Evolutionary conservation across 2,888 invertebrate species (phyloP).

Genomic region (Plagodis dolabraria): DNA sequence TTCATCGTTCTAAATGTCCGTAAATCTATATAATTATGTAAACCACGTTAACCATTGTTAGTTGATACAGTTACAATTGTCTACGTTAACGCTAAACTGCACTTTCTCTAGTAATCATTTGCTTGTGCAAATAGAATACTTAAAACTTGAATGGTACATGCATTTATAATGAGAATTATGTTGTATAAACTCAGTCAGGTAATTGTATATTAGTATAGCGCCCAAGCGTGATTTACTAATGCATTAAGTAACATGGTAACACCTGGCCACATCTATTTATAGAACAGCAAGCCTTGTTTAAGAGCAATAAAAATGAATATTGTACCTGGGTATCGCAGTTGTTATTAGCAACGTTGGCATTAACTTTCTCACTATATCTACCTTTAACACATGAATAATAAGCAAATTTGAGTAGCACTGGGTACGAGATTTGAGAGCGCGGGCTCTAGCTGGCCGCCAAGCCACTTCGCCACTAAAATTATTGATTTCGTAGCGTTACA

Average conservation of each 20-base stretch:
- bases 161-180: conserved; percentile 24
- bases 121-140: neutral
- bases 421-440: conserved; percentile 19
- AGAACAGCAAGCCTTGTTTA: conserved; percentile 39
- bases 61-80: conserved; percentile 5
- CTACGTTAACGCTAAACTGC: conserved; percentile 4
- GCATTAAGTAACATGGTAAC: conserved; percentile 53
- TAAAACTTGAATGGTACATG: conserved; percentile 16
- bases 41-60: neutral
- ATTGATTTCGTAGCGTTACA: conserved; percentile 80
- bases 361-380: conserved; percentile 29
- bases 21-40: conserved; percentile 1
- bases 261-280: conserved; percentile 61
- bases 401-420: conserved; percentile 24
- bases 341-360: conserved; percentile 23
- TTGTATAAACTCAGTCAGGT: neutral
- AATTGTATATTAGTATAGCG: conserved; percentile 26
- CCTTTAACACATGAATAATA: conserved; percentile 38
- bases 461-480: conserved; percentile 76
- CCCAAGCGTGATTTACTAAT: conserved; percentile 52
- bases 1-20: conserved; percentile 3
- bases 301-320: conserved; percentile 31
- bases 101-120: conserved; percentile 26
- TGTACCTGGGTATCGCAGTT: conserved; percentile 27
- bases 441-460: conserved; percentile 41